Conservation (phyloP, 2,888 invertebrate genomes). For the Suillia variegata region DNA sequence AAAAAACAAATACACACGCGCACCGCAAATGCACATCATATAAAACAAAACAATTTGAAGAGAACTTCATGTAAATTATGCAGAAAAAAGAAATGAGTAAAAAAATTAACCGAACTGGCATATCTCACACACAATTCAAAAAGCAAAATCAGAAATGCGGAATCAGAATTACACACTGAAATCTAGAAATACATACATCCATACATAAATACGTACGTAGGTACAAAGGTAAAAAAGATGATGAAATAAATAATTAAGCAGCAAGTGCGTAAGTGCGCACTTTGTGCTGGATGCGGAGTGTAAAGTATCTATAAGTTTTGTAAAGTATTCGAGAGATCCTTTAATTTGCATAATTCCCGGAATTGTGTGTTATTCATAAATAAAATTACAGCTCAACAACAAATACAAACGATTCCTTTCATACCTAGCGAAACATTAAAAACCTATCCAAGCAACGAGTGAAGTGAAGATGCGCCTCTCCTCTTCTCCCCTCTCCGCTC, state of each 20-base stretch:
- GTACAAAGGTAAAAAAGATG: no score
- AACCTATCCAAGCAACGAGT: no score
- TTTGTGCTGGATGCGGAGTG: no score
- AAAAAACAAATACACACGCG: no score
- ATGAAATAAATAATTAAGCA: no score
- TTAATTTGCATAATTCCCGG: constrained; percentile 35
- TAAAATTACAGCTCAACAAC: not conserved
- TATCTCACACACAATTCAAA: constrained; percentile 5
- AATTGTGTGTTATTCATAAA: constrained; percentile 10
- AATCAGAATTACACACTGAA: not conserved
- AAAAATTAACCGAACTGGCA: not conserved
- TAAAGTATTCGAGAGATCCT: constrained; percentile 22
- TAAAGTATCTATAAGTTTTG: not conserved
- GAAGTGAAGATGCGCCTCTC: no score
- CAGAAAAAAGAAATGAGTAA: not conserved
- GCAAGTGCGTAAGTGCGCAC: no score
- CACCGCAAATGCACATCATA: no score
- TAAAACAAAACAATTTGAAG: constrained; percentile 16
- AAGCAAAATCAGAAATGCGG: not conserved
- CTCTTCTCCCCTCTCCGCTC: not conserved
- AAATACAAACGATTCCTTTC: constrained; percentile 4
- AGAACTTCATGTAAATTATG: constrained; percentile 15
- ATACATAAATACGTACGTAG: no score
- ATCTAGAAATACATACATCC: not conserved
- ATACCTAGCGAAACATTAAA: no score